Evolutionary conservation across 2,797 vertebrate species (phyloP).

Genomic region (Etheostoma perlongum): DNA sequence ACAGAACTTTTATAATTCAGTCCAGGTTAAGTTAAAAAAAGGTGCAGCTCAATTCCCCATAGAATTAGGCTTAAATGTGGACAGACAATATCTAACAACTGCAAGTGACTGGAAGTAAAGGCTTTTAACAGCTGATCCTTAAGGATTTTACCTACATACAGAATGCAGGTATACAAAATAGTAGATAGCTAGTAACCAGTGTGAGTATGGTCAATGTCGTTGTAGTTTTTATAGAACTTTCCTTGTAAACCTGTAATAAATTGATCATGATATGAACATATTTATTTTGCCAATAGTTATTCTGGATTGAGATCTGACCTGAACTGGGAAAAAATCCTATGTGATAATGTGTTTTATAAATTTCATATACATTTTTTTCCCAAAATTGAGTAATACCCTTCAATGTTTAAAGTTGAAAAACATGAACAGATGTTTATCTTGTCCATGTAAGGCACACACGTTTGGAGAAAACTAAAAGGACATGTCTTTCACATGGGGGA

Average conservation of each 20-base stretch:
- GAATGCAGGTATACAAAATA: neutral
- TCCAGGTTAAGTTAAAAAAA: neutral
- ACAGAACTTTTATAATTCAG: neutral
- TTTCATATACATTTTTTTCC: neutral
- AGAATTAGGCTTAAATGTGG: neutral
- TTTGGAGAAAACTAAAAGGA: conserved; percentile 25
- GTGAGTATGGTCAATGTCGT: neutral
- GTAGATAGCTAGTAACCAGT: neutral
- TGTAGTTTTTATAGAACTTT: neutral
- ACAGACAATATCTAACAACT: neutral
- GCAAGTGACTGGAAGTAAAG: neutral
- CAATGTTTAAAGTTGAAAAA: neutral
- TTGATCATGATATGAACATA: neutral
- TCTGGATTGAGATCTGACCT: neutral
- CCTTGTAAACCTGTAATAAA: neutral
- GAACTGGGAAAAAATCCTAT: too few relatives aligned
- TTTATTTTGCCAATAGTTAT: neutral
- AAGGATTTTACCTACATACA: neutral
- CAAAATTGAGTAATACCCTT: neutral
- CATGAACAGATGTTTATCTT: neutral
- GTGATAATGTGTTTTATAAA: neutral
- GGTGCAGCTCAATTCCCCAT: neutral
- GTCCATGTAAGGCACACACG: neutral
- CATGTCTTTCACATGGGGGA: conserved; percentile 36
- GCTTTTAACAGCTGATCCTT: neutral